phyloP scores from a whole-genome alignment of 2,888 invertebrate species.

The Parthenolecanium corni region DNA sequence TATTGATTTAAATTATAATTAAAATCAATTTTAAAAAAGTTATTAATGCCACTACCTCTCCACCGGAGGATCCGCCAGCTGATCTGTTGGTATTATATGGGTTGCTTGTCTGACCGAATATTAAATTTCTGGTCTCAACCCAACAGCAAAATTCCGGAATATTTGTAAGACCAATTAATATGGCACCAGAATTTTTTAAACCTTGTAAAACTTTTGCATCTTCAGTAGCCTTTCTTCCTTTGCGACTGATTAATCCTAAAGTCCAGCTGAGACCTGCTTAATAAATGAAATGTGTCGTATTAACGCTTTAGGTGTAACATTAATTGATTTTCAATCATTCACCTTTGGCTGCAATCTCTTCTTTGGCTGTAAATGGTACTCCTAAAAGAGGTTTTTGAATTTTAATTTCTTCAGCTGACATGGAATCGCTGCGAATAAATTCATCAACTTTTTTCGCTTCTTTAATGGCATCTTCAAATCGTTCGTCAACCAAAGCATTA shows the following conservation, averaged over 20 bases:
- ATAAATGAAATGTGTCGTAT: too few species aligned
- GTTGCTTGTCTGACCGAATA: conserved; percentile 82
- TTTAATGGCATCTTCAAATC: conserved; percentile 62
- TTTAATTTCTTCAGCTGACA: conserved; percentile 52
- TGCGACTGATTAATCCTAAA: conserved; percentile 53
- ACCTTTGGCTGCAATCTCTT: conserved; percentile 68
- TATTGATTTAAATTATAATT: too few species aligned
- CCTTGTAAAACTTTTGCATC: conserved; percentile 69
- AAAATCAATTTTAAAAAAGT: background rate
- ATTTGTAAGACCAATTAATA: conserved; percentile 80
- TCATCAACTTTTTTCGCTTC: conserved; percentile 66
- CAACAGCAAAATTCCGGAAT: conserved; percentile 89
- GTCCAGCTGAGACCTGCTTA: conserved; percentile 50
- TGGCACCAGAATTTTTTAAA: conserved; percentile 68
- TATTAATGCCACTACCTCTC: conserved; percentile 46
- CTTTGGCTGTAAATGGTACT: conserved; percentile 85
- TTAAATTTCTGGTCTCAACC: conserved; percentile 76
- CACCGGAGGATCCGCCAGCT: conserved; percentile 90
- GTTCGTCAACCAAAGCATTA: conserved; percentile 72
- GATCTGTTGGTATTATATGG: conserved; percentile 77
- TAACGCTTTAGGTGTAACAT: too few species aligned
- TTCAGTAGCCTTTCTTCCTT: conserved; percentile 48
- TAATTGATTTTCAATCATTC: conserved; percentile 32
- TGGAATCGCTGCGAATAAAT: conserved; percentile 47
- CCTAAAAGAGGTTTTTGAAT: conserved; percentile 65